Evolutionary conservation across 30 jellyfish, hydroid and myxozoan genomes (phyloP).

Genomic region (Catostylus mosaicus): DNA sequence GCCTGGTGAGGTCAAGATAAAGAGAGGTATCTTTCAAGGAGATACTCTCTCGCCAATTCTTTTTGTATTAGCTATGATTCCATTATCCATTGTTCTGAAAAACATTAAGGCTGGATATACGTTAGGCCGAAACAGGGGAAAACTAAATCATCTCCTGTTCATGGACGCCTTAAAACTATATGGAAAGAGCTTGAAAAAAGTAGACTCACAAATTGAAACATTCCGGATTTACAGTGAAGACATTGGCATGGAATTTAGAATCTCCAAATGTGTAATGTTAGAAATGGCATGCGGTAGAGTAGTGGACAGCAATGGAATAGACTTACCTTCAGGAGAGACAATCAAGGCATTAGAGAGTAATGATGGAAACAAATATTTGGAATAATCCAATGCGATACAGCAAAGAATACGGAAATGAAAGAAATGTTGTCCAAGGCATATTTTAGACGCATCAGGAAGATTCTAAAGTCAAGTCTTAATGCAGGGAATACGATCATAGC

Average conservation of each 20-base stretch:
- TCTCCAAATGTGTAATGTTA: constrained; percentile 29
- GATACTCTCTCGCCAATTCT: constrained; percentile 51
- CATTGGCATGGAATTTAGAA: constrained; percentile 47
- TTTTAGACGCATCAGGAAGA: neutral
- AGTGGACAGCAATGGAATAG: constrained; percentile 1
- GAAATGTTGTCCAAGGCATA: neutral
- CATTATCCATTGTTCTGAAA: constrained; percentile 14
- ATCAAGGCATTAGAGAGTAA: constrained; percentile 22
- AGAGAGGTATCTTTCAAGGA: constrained; percentile 57
- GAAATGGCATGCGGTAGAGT: constrained; percentile 24
- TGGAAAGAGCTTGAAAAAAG: neutral
- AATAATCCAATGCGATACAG: constrained; percentile 18
- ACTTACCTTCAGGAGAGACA: constrained; percentile 19
- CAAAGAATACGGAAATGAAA: constrained; percentile 23
- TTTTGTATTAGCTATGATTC: constrained; percentile 17
- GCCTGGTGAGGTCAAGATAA: constrained; percentile 2
- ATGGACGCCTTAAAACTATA: constrained; percentile 51
- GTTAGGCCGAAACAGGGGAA: constrained; percentile 1
- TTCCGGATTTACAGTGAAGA: neutral
- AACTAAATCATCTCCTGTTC: constrained; percentile 49
- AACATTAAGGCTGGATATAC: neutral
- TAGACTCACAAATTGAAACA: neutral
- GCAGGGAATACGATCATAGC: neutral
- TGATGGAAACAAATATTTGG: constrained; percentile 40
- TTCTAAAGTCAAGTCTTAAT: no score